Evolutionary conservation across 2,888 invertebrate species (phyloP).

Genomic region (Gonocerus acuteangulatus): DNA sequence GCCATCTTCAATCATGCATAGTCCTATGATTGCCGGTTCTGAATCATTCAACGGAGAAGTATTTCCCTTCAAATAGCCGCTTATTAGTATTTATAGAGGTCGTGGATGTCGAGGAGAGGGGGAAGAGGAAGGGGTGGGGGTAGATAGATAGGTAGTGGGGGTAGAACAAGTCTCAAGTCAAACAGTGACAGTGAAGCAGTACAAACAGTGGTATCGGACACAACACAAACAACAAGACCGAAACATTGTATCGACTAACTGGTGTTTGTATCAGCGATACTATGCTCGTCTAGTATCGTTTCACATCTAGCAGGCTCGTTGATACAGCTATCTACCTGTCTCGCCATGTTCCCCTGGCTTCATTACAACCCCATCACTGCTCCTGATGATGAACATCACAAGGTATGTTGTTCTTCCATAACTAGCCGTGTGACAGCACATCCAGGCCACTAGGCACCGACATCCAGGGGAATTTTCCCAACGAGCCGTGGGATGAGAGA

Average conservation of each 20-base stretch:
- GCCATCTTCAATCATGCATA: background rate
- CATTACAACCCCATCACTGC: background rate
- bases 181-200: conserved; percentile 1
- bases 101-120: background rate
- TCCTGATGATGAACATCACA: background rate
- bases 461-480: too few relatives aligned
- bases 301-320: too few relatives aligned
- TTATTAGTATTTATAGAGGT: conserved; percentile 15
- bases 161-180: conserved; percentile 14
- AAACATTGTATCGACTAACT: background rate
- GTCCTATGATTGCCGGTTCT: conserved; percentile 6
- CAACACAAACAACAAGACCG: conserved; percentile 1
- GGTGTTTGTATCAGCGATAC: background rate
- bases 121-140: too few relatives aligned
- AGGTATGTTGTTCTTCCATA: background rate
- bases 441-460: too few relatives aligned
- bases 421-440: too few relatives aligned
- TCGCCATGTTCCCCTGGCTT: conserved; percentile 11
- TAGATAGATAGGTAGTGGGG: background rate
- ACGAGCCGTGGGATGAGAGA: too few relatives aligned
- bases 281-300: too few relatives aligned
- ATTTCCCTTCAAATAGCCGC: conserved; percentile 2
- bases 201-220: background rate
- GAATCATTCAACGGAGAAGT: conserved; percentile 4
- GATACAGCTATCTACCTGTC: too few relatives aligned